Conservation (phyloP, 2,797 vertebrate species). For the Urocyon cinereoargenteus region DNA sequence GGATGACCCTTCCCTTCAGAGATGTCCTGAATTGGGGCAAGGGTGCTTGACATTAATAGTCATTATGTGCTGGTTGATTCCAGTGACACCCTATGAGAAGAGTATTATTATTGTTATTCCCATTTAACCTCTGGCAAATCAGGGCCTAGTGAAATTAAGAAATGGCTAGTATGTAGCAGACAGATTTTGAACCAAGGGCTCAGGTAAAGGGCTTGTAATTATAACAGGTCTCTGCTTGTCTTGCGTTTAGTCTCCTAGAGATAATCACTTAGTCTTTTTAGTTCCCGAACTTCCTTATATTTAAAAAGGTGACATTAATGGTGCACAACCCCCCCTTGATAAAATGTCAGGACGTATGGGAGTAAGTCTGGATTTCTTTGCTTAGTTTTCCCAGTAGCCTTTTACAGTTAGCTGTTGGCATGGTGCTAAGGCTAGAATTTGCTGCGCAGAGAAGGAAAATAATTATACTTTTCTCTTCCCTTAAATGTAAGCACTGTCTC, state of each 20-base stretch:
- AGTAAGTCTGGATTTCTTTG: conserved; percentile 1
- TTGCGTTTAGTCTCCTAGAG: not conserved
- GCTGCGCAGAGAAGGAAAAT: not conserved
- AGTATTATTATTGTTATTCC: not conserved
- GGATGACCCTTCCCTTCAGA: not conserved
- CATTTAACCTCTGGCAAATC: not conserved
- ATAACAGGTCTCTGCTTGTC: not conserved
- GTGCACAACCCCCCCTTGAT: not conserved
- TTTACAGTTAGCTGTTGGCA: not conserved
- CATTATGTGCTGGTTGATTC: not conserved
- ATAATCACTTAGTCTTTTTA: not conserved
- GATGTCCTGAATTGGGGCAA: not conserved
- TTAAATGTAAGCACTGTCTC: not conserved
- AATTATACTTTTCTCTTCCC: not conserved
- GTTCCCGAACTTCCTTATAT: not conserved
- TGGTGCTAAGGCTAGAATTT: not conserved
- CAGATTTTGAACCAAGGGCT: not conserved
- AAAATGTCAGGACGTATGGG: not conserved
- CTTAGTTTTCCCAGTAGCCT: not conserved
- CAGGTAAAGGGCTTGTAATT: not conserved
- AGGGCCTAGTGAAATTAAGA: not conserved
- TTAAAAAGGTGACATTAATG: conserved; percentile 22
- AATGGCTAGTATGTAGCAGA: not conserved
- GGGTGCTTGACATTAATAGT: not conserved
- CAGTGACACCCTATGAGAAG: not conserved